These are phyloP conservation scores for Corythornis madagascariensis DNA, from an alignment of 2,113 vertebrate genomes.

Conservation along the genomic window DNA sequence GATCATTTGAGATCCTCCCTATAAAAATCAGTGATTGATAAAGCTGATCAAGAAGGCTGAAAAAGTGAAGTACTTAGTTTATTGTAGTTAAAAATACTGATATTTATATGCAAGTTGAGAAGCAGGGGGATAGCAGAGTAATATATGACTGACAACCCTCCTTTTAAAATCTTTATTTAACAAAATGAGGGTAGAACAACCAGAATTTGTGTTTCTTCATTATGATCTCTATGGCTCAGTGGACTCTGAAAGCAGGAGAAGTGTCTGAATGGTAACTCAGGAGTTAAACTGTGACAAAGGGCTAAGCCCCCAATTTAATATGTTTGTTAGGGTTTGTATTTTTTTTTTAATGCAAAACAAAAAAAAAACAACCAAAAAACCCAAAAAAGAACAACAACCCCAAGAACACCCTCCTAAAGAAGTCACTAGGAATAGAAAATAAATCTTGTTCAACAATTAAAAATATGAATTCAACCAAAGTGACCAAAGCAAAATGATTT, in stretches of 20 bases:
- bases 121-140: fast-evolving
- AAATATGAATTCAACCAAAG: neutral
- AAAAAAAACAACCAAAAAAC: no score
- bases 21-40: neutral
- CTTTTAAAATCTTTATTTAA: neutral
- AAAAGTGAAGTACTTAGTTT: neutral
- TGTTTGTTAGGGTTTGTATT: neutral
- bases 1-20: neutral
- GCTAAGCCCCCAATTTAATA: neutral
- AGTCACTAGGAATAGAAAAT: neutral
- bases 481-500: neutral
- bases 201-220: neutral
- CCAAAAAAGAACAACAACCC: no score
- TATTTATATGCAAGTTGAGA: neutral
- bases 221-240: neutral
- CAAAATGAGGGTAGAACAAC: neutral
- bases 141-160: neutral
- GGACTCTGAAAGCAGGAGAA: neutral
- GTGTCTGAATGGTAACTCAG: neutral
- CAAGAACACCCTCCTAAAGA: neutral
- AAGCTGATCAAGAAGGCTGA: neutral
- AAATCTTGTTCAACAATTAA: neutral
- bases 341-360: neutral
- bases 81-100: neutral
- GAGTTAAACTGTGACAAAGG: neutral